These are phyloP conservation scores for Antheraea assamensis DNA, from an alignment of 2,888 invertebrate species.

Conservation along the genomic window DNA sequence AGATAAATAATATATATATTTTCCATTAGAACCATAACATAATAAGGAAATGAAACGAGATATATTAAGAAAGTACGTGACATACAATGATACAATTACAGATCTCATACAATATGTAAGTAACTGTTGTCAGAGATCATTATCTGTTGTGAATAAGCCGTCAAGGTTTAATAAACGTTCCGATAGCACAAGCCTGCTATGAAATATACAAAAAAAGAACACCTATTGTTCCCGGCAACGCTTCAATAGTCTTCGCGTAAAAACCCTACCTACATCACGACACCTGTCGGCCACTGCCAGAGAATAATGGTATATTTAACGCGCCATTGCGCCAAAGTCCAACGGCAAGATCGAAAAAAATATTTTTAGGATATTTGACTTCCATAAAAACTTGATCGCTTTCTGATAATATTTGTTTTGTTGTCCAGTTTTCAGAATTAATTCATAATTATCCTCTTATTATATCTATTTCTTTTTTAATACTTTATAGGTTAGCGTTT, in stretches of 20 bases:
- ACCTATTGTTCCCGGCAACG: constrained; percentile 38
- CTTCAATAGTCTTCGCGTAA: constrained; percentile 42
- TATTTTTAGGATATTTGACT: constrained; percentile 15
- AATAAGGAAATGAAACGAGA: background rate
- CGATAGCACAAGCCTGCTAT: constrained; percentile 18
- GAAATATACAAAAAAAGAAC: constrained; percentile 33
- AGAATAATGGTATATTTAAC: constrained; percentile 53
- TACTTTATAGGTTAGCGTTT: too few relatives aligned
- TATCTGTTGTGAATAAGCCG: constrained; percentile 17
- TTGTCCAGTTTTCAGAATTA: background rate
- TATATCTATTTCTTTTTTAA: background rate
- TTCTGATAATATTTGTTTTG: background rate
- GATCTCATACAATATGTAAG: background rate
- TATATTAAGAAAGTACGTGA: background rate
- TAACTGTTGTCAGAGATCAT: constrained; percentile 19
- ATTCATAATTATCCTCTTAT: background rate
- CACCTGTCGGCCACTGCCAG: constrained; percentile 54
- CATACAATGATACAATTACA: constrained; percentile 3
- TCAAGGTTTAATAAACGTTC: constrained; percentile 19
- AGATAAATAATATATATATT: background rate
- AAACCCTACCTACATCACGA: constrained; percentile 56
- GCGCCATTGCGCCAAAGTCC: constrained; percentile 32
- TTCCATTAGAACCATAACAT: background rate
- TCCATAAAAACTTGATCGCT: background rate
- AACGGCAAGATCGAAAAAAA: constrained; percentile 8